These are phyloP conservation scores for Zygothrica quintamaculata DNA, from an alignment of 2,888 invertebrate species.

Conservation along the genomic window DNA sequence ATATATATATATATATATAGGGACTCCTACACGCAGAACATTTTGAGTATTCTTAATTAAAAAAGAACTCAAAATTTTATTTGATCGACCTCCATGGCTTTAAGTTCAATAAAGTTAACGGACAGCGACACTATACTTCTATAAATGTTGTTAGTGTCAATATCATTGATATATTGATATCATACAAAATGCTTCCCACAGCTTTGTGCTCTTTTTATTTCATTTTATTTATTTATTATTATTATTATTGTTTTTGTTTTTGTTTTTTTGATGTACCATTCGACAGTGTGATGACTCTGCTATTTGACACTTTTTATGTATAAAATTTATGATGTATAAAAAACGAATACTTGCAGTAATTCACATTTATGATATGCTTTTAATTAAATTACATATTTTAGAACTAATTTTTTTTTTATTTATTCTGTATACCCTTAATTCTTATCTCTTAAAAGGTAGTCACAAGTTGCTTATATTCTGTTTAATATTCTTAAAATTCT, in stretches of 20 bases:
- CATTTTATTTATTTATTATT: no score
- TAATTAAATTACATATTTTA: slow-evolving; percentile 52
- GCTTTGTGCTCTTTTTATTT: no score
- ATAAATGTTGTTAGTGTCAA: slow-evolving; percentile 49
- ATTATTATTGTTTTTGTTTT: no score
- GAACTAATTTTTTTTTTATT: slow-evolving; percentile 30
- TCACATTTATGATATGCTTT: slow-evolving; percentile 22
- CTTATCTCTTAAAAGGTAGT: not conserved
- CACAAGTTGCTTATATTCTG: not conserved
- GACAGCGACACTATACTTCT: slow-evolving; percentile 22
- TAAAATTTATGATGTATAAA: not conserved
- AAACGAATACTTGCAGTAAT: slow-evolving; percentile 15
- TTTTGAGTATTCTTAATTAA: slow-evolving; percentile 19
- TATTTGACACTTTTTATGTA: slow-evolving; percentile 27
- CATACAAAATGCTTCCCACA: slow-evolving; percentile 41
- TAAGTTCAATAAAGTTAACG: slow-evolving; percentile 66
- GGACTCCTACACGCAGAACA: slow-evolving; percentile 26
- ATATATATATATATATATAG: no score
- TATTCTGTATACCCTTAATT: slow-evolving; percentile 22
- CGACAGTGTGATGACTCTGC: slow-evolving; percentile 11
- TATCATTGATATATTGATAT: slow-evolving; percentile 55
- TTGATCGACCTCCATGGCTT: slow-evolving; percentile 63
- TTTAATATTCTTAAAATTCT: no score
- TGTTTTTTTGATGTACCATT: slow-evolving; percentile 15
- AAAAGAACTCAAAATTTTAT: slow-evolving; percentile 48